Evolutionary conservation across 53 echinoderm and acorn worm genomes (phyloP).

Genomic region (Hippasteria phrygiana): DNA sequence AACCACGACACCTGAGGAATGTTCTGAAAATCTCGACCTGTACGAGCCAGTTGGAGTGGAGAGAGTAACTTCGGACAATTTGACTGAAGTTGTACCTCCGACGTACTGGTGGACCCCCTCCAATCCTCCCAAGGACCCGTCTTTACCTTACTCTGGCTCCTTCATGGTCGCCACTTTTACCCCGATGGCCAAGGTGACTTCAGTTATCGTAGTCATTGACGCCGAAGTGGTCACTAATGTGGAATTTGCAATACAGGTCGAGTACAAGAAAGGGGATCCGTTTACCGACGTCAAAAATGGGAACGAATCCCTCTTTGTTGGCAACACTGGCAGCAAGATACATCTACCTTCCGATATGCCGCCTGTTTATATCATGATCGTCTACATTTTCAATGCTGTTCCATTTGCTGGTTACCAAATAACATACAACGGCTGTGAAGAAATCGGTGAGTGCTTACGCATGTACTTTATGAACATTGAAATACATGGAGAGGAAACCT

Average conservation of each 20-base stretch:
- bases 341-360: not conserved
- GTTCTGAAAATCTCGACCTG: not conserved
- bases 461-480: not conserved
- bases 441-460: not conserved
- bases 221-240: not conserved
- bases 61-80: not conserved
- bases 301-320: not conserved
- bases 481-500: not conserved
- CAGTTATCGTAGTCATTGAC: not conserved
- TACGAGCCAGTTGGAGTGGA: not conserved
- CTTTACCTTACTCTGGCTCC: slow-evolving; percentile 1
- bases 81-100: not conserved
- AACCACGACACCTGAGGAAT: slow-evolving; percentile 9
- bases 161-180: not conserved
- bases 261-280: not conserved
- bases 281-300: not conserved
- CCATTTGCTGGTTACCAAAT: not conserved
- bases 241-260: not conserved
- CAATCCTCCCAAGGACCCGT: not conserved
- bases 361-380: not conserved
- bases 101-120: slow-evolving; percentile 1
- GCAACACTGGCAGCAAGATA: slow-evolving; percentile 4
- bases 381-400: slow-evolving; percentile 7
- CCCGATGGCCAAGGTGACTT: not conserved
- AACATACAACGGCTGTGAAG: slow-evolving; percentile 34